Evolutionary conservation across 1,140 invertebrate species (phyloP).

Genomic region (Panagrolaimus sp.): DNA sequence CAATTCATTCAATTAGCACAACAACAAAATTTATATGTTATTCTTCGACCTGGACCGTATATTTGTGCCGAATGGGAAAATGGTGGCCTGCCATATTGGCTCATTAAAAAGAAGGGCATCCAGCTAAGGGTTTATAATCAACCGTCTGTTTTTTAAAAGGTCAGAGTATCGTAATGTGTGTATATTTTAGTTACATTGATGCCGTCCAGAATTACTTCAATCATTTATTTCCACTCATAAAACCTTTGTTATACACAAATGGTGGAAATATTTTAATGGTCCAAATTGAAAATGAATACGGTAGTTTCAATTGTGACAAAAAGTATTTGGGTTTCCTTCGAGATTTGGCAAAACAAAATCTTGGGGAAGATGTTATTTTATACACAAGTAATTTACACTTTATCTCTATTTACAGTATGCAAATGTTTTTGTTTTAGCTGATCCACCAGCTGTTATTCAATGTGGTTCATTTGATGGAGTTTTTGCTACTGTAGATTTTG

Average conservation of each 20-base stretch:
- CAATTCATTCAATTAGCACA: slow-evolving; percentile 70
- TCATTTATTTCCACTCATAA: slow-evolving; percentile 27
- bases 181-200: slow-evolving; percentile 27
- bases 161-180: background rate
- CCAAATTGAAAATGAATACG: slow-evolving; percentile 88
- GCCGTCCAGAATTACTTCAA: slow-evolving; percentile 29
- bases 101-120: slow-evolving; percentile 33
- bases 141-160: slow-evolving; percentile 17
- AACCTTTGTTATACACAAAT: slow-evolving; percentile 54
- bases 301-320: slow-evolving; percentile 72
- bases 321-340: slow-evolving; percentile 65
- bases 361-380: slow-evolving; percentile 57
- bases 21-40: slow-evolving; percentile 74
- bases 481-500: slow-evolving; percentile 47
- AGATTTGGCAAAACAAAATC: slow-evolving; percentile 40
- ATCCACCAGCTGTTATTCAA: slow-evolving; percentile 19
- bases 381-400: background rate
- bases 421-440: slow-evolving; percentile 51
- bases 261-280: slow-evolving; percentile 61
- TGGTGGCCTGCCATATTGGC: slow-evolving; percentile 62
- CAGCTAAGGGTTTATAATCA: slow-evolving; percentile 25
- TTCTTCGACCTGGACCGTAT: slow-evolving; percentile 81
- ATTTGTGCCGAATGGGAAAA: slow-evolving; percentile 81
- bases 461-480: slow-evolving; percentile 39
- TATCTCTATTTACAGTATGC: slow-evolving; percentile 37